Percentiles rank a stretch among this genome's conserved stretches.
Evolutionary conservation across 2,797 vertebrate species (phyloP).

Genomic region (Sebastes taczanowskii): DNA sequence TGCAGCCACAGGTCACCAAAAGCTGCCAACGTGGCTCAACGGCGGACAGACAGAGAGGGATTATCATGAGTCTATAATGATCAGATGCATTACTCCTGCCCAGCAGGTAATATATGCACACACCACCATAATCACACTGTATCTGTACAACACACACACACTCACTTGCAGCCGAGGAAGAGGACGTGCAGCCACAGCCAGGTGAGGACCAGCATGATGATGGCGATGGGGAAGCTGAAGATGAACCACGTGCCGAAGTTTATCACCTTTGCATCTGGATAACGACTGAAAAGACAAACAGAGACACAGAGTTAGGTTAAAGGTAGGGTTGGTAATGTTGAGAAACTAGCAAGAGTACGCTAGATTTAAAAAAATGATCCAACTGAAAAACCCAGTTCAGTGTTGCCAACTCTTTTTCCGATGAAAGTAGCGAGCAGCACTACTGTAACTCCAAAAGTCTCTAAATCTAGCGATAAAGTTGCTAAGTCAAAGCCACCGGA

Average conservation of each 20-base stretch:
- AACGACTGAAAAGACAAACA: conserved; percentile 83
- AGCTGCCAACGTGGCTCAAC: neutral
- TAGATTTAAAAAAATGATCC: neutral
- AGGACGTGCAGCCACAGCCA: conserved; percentile 98
- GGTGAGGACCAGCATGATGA: conserved; percentile 95
- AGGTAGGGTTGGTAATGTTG: too few species aligned
- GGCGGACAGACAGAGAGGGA: conserved; percentile 10
- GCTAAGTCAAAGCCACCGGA: too few species aligned
- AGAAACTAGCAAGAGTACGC: too few species aligned
- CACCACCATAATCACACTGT: conserved; percentile 22
- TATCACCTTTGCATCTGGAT: conserved; percentile 93
- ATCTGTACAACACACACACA: neutral
- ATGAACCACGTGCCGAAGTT: conserved; percentile 99
- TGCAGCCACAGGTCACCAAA: neutral
- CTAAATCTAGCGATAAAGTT: neutral
- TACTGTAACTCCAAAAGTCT: neutral
- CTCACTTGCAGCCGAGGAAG: conserved; percentile 98
- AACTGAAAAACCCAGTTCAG: neutral
- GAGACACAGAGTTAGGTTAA: neutral
- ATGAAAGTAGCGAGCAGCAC: neutral
- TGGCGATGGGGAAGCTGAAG: conserved; percentile 95
- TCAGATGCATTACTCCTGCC: neutral
- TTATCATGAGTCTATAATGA: conserved; percentile 52
- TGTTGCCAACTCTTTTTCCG: neutral
- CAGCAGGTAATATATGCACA: neutral